These are phyloP conservation scores for Neuroscelio doddi DNA, from an alignment of 2,888 invertebrate species.

Conservation along the genomic window DNA sequence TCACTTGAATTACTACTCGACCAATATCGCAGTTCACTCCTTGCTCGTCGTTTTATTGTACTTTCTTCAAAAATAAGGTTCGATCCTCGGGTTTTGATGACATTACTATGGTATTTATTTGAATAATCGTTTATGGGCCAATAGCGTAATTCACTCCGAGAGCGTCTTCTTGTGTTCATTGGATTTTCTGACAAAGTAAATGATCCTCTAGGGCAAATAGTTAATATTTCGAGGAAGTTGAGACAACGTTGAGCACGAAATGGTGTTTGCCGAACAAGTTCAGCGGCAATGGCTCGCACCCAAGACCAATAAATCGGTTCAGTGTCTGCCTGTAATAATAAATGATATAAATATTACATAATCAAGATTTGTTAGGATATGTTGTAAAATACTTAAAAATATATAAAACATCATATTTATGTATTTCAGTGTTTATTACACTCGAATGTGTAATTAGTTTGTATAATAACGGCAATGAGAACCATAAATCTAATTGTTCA, in stretches of 20 bases:
- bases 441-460: too few species aligned
- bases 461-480: too few species aligned
- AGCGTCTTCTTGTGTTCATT: conserved; percentile 64
- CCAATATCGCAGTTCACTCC: conserved; percentile 67
- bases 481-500: too few species aligned
- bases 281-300: conserved; percentile 83
- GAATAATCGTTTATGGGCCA: conserved; percentile 59
- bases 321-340: conserved; percentile 78
- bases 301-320: conserved; percentile 82
- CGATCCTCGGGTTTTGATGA: conserved; percentile 32
- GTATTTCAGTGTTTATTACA: too few species aligned
- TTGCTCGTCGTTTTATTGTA: conserved; percentile 61
- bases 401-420: too few species aligned
- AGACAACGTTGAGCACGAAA: conserved; percentile 77
- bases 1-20: conserved; percentile 69
- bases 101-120: conserved; percentile 9
- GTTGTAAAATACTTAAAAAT: too few species aligned
- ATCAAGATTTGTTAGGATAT: too few species aligned
- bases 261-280: conserved; percentile 83
- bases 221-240: conserved; percentile 81
- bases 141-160: conserved; percentile 66
- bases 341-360: background rate
- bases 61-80: conserved; percentile 63
- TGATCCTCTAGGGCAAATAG: conserved; percentile 75
- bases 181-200: conserved; percentile 74